Base-by-base conservation (phyloP, 2,888 invertebrate species). In the Agapostemon virescens region DNA sequence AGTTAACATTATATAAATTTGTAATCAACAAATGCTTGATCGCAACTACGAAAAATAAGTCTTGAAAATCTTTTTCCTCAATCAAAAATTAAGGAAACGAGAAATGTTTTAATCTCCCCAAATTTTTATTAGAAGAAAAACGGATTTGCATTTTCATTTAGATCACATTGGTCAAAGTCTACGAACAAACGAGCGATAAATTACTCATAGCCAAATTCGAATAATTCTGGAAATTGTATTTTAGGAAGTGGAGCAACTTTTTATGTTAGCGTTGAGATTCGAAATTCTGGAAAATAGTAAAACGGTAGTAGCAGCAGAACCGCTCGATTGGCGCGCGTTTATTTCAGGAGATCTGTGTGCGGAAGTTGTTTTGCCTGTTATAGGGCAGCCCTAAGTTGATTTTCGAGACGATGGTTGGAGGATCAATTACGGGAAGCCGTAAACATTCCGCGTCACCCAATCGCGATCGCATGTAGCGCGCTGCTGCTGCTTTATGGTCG, bases 351-450 rank as follows among this genome's bases (percentile, higher is more conserved):
- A 40, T 64, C n/a, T 45, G 23, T 17, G 38, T 20, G 20, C 26
- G 5, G 52, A 40, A 42, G 26, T 58, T 42, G 40, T 42, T 64
- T 33, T 3, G 45, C 4, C 6, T 26, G 26, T 23, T 26, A n/a
- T 49, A 11, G 33, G 40, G 36, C 49, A 49, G 40, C n/a, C 26
- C n/a, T 20, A 63, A 64, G 64, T 78, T 55, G 74, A 74, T 74
- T 70, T 81, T 74, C 30, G 69, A 80, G 73, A 74, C 61, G 72
- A 72, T 66, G 64, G 63, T 3, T 66, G 64, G 63, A 68, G 66
- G 74, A 81, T 85, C 83, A 81, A 84, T 85, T 85, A 84, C 76
- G 64, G 9, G 33, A 40, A 67, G 66, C 76, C 69, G 70, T 86
- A 77, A 85, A 81, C 76, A 84, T 69, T 58, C 64, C 49, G 49